Conservation (phyloP, 2,113 vertebrate species). For the Odobenus rosmarus region DNA sequence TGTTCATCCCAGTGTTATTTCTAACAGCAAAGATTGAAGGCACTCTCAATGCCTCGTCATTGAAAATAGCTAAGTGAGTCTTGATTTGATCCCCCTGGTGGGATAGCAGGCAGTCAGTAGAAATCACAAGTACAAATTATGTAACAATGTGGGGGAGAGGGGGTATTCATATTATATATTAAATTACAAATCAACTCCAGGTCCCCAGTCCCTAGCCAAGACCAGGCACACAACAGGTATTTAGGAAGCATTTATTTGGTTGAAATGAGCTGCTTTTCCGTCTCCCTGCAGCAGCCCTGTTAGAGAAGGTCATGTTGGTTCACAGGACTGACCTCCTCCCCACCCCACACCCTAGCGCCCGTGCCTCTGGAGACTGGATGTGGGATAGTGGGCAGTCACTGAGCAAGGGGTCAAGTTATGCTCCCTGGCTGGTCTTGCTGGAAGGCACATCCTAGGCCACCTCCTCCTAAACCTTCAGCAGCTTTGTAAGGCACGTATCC, state of each 20-base stretch:
- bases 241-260: neutral
- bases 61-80: neutral
- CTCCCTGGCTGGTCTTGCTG: neutral
- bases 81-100: neutral
- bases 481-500: rapidly evolving
- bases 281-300: neutral
- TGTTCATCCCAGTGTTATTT: neutral
- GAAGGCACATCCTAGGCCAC: neutral
- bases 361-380: neutral
- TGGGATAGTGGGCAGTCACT: neutral
- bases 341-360: rapidly evolving
- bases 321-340: neutral
- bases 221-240: neutral
- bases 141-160: neutral
- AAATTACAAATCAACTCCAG: neutral
- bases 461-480: neutral
- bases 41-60: rapidly evolving
- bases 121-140: neutral
- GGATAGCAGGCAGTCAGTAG: neutral
- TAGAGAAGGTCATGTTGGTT: neutral
- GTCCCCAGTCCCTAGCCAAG: neutral
- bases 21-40: neutral
- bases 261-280: neutral
- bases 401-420: neutral
- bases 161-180: neutral